Percentiles rank a stretch among this genome's conserved stretches.
phyloP scores from a whole-genome alignment of 1,140 invertebrate species.

The Zaprionus africanus region DNA sequence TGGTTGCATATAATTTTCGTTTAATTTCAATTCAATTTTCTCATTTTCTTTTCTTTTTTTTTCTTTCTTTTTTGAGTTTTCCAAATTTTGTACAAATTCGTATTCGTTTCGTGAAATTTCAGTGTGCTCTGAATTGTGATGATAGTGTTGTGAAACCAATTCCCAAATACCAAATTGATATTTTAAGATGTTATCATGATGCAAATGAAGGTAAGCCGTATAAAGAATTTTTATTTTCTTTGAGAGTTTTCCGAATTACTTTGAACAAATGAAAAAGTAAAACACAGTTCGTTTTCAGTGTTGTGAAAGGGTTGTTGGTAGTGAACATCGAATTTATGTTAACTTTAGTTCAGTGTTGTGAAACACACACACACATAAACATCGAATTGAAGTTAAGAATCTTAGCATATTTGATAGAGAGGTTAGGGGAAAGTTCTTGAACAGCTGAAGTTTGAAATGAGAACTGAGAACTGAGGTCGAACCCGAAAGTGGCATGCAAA shows the following conservation, averaged over 20 bases:
- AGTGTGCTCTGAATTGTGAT: conserved; percentile 25
- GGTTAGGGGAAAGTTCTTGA: not conserved
- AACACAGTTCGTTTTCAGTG: not conserved
- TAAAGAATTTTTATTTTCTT: not conserved
- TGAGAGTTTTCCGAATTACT: not conserved
- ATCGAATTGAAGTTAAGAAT: not conserved
- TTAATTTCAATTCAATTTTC: conserved; percentile 52
- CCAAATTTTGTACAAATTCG: conserved; percentile 25
- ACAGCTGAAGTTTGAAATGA: conserved; percentile 1
- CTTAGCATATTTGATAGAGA: not conserved
- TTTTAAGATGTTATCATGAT: not conserved
- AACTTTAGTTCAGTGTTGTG: not conserved
- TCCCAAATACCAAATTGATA: not conserved
- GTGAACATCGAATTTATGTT: not conserved
- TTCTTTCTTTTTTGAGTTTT: conserved; percentile 30
- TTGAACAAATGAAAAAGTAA: not conserved
- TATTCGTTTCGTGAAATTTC: not conserved
- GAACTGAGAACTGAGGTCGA: not conserved
- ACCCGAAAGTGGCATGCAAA: conserved; percentile 4
- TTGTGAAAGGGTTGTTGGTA: not conserved
- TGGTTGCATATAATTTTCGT: conserved; percentile 69
- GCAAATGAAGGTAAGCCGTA: not conserved
- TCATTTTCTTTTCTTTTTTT: conserved; percentile 30
- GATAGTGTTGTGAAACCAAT: conserved; percentile 8
- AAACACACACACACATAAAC: not conserved